phyloP scores from a whole-genome alignment of 2,888 invertebrate genomes.

The Drosophila silvestris region DNA sequence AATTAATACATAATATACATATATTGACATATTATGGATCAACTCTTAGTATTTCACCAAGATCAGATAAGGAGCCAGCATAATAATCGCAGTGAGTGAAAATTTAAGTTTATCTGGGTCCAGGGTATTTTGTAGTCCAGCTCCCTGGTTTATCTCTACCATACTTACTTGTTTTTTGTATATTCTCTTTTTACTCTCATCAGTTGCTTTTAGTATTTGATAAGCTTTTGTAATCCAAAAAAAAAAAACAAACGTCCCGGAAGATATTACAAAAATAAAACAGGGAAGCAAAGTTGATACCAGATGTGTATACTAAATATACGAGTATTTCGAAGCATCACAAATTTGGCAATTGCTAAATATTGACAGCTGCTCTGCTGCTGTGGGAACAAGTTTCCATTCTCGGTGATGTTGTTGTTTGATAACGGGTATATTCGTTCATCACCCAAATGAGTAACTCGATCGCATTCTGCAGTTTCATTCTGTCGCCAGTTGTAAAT shows the following conservation, averaged over 20 bases:
- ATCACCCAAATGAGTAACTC: constrained; percentile 63
- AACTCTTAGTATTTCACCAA: neutral
- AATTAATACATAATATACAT: neutral
- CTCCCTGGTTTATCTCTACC: neutral
- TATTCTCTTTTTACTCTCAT: neutral
- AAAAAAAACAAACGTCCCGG: constrained; percentile 39
- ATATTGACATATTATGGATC: neutral
- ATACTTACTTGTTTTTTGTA: neutral
- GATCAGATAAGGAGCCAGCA: neutral
- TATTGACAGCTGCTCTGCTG: constrained; percentile 12
- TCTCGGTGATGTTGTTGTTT: constrained; percentile 10
- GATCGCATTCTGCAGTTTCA: constrained; percentile 4
- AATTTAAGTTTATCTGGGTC: neutral
- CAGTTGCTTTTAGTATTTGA: constrained; percentile 15
- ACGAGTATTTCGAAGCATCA: constrained; percentile 22
- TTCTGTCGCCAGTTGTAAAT: constrained; percentile 51
- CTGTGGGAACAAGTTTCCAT: constrained; percentile 64
- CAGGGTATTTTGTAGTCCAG: neutral
- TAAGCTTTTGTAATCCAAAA: constrained; percentile 29
- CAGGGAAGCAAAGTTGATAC: constrained; percentile 55
- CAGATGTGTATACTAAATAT: neutral
- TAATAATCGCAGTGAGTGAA: neutral
- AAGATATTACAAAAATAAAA: constrained; percentile 66
- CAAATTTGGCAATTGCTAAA: constrained; percentile 63
- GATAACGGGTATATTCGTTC: constrained; percentile 44